A percentile compares a stretch with the other conserved stretches of the same genome.
These are phyloP conservation scores for Pangasius macronema DNA, from an alignment of 2,797 vertebrate genomes.

Conservation along the genomic window DNA sequence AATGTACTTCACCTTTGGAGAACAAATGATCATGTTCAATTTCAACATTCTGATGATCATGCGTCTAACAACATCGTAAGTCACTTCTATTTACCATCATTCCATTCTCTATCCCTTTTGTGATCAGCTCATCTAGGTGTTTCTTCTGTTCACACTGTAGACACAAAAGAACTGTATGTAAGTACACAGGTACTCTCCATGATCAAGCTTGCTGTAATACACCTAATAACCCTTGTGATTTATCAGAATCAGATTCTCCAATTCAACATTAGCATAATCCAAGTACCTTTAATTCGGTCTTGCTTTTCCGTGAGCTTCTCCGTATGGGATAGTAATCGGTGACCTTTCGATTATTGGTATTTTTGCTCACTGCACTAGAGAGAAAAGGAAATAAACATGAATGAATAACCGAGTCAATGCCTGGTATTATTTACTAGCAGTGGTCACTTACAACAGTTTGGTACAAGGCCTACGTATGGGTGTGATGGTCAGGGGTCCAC, in stretches of 20 bases:
- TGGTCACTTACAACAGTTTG: not conserved
- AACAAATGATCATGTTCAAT: not conserved
- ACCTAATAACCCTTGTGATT: not conserved
- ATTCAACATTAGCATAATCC: not conserved
- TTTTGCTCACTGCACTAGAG: constrained; percentile 74
- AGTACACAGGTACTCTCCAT: not conserved
- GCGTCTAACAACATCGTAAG: not conserved
- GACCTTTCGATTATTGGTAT: constrained; percentile 86
- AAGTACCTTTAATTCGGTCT: constrained; percentile 87
- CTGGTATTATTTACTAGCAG: not conserved
- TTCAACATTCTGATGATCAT: not conserved
- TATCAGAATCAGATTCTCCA: not conserved
- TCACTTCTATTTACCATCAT: constrained; percentile 83
- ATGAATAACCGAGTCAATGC: not conserved
- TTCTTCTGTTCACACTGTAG: constrained; percentile 89
- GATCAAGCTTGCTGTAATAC: not conserved
- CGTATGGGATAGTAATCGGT: constrained; percentile 95
- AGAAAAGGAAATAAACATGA: not conserved
- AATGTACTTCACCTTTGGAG: constrained; percentile 84
- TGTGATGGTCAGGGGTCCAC: not conserved
- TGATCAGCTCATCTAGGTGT: constrained; percentile 87
- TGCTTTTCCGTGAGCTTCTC: constrained; percentile 91
- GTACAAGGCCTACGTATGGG: not conserved
- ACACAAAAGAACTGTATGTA: constrained; percentile 2
- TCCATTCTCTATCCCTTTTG: constrained; percentile 91